Percentiles rank a stretch among this genome's conserved stretches.
These are phyloP conservation scores for Saxidomus purpurata DNA, from an alignment of 1,140 invertebrate species.

Conservation along the genomic window DNA sequence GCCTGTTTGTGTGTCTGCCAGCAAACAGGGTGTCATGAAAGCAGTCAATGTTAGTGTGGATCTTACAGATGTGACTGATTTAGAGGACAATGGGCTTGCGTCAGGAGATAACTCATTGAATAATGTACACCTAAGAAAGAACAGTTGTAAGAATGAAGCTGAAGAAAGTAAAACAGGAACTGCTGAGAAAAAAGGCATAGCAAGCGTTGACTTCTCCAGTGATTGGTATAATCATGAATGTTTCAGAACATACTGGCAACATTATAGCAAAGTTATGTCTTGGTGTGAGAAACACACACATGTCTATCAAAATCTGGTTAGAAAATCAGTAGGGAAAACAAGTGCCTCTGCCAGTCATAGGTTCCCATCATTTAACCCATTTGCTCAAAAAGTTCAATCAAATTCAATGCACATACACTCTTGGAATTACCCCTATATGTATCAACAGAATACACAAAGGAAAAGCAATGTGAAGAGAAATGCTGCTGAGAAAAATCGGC, in stretches of 20 bases:
- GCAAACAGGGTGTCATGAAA: background rate
- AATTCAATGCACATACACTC: background rate
- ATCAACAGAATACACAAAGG: background rate
- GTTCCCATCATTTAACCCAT: background rate
- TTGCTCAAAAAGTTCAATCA: background rate
- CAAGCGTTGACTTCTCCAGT: background rate
- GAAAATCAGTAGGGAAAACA: background rate
- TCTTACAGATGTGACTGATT: slow-evolving; percentile 44
- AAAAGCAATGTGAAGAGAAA: background rate
- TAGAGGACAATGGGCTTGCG: slow-evolving; percentile 20
- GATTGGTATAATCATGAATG: slow-evolving; percentile 77
- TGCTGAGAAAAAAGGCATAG: background rate
- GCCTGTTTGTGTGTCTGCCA: background rate
- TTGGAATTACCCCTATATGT: slow-evolving; percentile 14
- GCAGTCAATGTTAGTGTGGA: slow-evolving; percentile 9
- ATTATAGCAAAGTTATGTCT: slow-evolving; percentile 75
- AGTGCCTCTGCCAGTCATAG: background rate
- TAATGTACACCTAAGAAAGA: background rate
- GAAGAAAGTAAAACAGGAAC: background rate
- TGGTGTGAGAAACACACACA: slow-evolving; percentile 76
- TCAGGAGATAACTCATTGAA: background rate
- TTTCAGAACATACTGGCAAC: slow-evolving; percentile 79
- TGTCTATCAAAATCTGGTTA: slow-evolving; percentile 4
- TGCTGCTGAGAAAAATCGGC: background rate
- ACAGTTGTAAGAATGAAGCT: background rate